Evolutionary conservation across 2,797 vertebrate species (phyloP).

Genomic region (Lagorchestes hirsutus): DNA sequence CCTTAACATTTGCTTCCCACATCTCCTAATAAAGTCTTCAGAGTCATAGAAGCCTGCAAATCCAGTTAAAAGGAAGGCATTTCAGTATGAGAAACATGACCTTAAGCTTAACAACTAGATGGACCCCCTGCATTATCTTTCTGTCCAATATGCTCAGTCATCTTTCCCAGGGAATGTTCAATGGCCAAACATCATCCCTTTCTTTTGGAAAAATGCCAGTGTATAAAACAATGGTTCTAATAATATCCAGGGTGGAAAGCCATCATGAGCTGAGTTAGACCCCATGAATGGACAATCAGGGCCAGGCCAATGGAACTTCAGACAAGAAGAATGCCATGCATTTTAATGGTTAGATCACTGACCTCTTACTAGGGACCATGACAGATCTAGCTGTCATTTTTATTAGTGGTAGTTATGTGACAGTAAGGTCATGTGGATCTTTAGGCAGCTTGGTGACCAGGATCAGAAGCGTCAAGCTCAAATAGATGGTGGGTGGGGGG

Average conservation of each 20-base stretch:
- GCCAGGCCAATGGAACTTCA: constrained; percentile 31
- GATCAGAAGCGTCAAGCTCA: not conserved
- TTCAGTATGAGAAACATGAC: not conserved
- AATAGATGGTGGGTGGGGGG: not conserved
- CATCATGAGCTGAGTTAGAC: constrained; percentile 71
- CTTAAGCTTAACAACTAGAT: constrained; percentile 32
- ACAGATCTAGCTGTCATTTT: not conserved
- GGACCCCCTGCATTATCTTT: constrained; percentile 10
- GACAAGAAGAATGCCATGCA: constrained; percentile 41
- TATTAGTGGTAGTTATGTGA: not conserved
- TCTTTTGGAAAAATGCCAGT: constrained; percentile 65
- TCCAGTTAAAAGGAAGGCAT: constrained; percentile 39
- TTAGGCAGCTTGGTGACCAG: not conserved
- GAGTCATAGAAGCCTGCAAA: constrained; percentile 26
- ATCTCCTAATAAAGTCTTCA: constrained; percentile 46
- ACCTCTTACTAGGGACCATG: not conserved
- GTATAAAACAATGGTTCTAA: constrained; percentile 69
- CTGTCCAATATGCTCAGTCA: not conserved
- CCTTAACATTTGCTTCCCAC: not conserved
- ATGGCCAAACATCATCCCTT: constrained; percentile 61
- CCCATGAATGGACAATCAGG: constrained; percentile 75
- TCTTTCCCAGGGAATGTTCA: constrained; percentile 63
- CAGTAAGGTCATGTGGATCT: not conserved
- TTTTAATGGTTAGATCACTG: constrained; percentile 61
- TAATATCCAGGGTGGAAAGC: constrained; percentile 69